Percentiles rank a stretch among this genome's conserved stretches.
These are phyloP conservation scores for Anser cygnoides DNA, from an alignment of 2,113 vertebrate genomes.

Conservation along the genomic window DNA sequence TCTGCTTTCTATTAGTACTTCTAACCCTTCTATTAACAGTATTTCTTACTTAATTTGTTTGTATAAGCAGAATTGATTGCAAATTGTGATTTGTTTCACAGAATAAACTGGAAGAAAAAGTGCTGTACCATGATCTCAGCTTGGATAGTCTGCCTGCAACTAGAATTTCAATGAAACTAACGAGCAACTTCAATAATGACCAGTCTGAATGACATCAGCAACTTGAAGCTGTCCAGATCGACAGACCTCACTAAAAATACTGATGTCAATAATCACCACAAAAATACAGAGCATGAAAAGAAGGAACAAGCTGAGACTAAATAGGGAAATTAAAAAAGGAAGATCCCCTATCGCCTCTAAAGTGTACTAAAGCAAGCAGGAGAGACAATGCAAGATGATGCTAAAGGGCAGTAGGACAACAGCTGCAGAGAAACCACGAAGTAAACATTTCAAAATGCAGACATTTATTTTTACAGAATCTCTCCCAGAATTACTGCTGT, in stretches of 20 bases:
- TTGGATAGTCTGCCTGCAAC: neutral
- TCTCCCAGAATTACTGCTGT: constrained; percentile 57
- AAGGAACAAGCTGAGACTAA: constrained; percentile 46
- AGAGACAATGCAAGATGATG: constrained; percentile 19
- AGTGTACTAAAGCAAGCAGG: constrained; percentile 53
- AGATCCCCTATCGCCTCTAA: neutral
- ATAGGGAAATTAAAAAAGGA: constrained; percentile 62
- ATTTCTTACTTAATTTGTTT: neutral
- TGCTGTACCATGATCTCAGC: neutral
- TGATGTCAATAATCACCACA: neutral
- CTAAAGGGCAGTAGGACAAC: constrained; percentile 47
- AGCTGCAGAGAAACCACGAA: constrained; percentile 61
- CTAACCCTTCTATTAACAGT: neutral
- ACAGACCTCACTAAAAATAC: neutral
- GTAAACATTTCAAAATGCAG: constrained; percentile 68
- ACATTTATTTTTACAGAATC: constrained; percentile 63
- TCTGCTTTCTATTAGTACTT: neutral
- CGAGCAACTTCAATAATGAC: neutral
- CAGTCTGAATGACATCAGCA: neutral
- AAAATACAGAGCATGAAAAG: neutral
- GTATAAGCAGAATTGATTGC: neutral
- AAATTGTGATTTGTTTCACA: neutral
- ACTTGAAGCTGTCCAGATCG: neutral
- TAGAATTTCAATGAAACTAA: neutral
- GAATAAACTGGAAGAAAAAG: neutral